Evolutionary conservation across 2,797 vertebrate species (phyloP).

Genomic region (Rhinichthys osculus): DNA sequence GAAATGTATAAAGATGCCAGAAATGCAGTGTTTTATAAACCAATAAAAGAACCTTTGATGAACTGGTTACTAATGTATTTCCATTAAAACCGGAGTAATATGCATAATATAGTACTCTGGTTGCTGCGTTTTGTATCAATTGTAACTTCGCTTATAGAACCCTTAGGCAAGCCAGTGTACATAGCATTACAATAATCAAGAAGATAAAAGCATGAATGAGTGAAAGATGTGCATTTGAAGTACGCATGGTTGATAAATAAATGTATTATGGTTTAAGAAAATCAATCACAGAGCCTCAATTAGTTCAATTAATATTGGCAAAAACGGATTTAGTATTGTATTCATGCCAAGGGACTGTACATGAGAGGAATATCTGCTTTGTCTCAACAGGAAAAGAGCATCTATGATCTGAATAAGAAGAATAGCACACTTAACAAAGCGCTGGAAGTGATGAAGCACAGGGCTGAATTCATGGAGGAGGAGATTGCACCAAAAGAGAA

Average conservation of each 20-base stretch:
- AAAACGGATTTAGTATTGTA: not conserved
- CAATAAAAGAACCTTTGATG: too few relatives aligned
- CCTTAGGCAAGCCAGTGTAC: too few relatives aligned
- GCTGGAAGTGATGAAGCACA: conserved; percentile 86
- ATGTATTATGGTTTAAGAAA: not conserved
- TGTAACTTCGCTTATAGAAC: too few relatives aligned
- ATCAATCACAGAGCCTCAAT: not conserved
- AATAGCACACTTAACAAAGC: conserved; percentile 88
- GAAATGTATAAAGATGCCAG: too few relatives aligned
- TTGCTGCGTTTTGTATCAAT: too few relatives aligned
- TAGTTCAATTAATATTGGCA: not conserved
- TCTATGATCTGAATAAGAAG: conserved; percentile 85
- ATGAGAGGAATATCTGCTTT: not conserved
- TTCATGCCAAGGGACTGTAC: not conserved
- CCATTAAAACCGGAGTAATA: too few relatives aligned
- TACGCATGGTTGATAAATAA: not conserved
- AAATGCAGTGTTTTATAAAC: too few relatives aligned
- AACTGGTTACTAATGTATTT: too few relatives aligned
- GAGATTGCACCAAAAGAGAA: conserved; percentile 86
- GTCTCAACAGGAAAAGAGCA: conserved; percentile 81
- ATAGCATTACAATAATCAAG: too few relatives aligned
- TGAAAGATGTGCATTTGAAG: not conserved
- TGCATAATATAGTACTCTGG: too few relatives aligned
- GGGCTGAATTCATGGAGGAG: conserved; percentile 85
- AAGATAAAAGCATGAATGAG: too few relatives aligned